A percentile compares a stretch with the other conserved stretches of the same genome.
These are phyloP conservation scores for Ailurus styani DNA, from an alignment of 2,113 vertebrate genomes.

Conservation along the genomic window DNA sequence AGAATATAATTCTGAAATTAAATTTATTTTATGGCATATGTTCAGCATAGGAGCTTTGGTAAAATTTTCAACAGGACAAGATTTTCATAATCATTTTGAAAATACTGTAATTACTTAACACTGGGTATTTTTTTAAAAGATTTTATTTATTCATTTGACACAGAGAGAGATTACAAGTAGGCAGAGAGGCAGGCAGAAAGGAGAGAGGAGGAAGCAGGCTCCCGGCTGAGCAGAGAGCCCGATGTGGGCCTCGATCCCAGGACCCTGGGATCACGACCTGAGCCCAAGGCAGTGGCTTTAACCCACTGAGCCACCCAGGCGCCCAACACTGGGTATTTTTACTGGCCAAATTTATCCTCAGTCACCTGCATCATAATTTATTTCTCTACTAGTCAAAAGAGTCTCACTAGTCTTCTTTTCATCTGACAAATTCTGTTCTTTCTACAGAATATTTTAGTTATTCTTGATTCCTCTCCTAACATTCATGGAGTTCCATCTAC, in stretches of 20 bases:
- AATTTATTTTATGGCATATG: background rate
- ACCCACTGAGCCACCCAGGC: no score
- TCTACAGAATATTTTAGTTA: background rate
- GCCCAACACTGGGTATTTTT: background rate
- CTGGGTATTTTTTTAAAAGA: background rate
- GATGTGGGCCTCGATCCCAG: no score
- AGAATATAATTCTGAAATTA: background rate
- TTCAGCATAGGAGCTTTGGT: background rate
- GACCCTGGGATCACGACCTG: no score
- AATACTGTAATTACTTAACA: background rate
- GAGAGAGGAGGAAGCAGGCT: no score
- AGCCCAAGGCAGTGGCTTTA: no score
- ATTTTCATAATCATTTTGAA: background rate
- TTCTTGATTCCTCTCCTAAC: background rate
- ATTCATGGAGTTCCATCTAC: background rate
- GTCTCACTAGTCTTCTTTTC: background rate
- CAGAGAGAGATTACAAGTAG: no score
- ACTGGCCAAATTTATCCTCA: background rate
- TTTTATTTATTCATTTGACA: no score
- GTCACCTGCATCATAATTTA: background rate
- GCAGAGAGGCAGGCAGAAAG: no score
- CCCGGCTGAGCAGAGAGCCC: no score
- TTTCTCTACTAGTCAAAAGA: background rate
- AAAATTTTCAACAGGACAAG: background rate
- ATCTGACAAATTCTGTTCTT: background rate